Percentiles rank a stretch among this genome's conserved stretches.
phyloP scores from a whole-genome alignment of 2,797 vertebrate species.

The Enteromius fasciolatus region DNA sequence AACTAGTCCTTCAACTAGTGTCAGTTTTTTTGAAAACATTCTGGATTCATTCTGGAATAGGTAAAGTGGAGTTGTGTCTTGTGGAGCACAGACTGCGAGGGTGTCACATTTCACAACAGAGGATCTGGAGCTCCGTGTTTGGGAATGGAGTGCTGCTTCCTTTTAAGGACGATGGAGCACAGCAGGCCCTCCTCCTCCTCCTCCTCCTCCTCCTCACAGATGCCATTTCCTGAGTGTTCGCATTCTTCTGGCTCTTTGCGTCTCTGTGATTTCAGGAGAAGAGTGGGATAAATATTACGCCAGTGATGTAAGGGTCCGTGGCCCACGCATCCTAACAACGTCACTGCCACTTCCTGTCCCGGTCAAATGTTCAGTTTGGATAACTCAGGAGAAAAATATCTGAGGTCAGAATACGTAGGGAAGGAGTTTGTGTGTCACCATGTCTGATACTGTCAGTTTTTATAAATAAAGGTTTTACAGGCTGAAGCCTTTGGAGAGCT shows the following conservation, averaged over 20 bases:
- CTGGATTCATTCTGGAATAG: background rate
- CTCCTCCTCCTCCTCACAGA: slow-evolving; percentile 40
- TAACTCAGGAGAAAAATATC: slow-evolving; percentile 33
- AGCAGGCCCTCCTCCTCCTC: slow-evolving; percentile 41
- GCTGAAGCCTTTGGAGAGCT: background rate
- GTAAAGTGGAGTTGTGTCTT: slow-evolving; percentile 6
- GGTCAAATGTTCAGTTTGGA: slow-evolving; percentile 25
- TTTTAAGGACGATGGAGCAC: slow-evolving; percentile 62
- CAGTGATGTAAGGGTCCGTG: slow-evolving; percentile 54
- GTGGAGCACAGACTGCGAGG: slow-evolving; percentile 10
- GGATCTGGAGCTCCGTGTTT: slow-evolving; percentile 48
- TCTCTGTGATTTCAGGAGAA: slow-evolving; percentile 58
- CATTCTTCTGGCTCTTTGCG: slow-evolving; percentile 54
- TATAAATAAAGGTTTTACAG: background rate
- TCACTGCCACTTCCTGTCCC: slow-evolving; percentile 58
- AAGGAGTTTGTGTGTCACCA: slow-evolving; percentile 25
- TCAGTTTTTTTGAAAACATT: background rate
- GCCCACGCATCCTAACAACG: slow-evolving; percentile 53
- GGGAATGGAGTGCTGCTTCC: slow-evolving; percentile 58
- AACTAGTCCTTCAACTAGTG: background rate
- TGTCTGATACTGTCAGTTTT: slow-evolving; percentile 3
- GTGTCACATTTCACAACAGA: slow-evolving; percentile 63
- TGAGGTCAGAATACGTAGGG: slow-evolving; percentile 22
- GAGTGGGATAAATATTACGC: slow-evolving; percentile 58
- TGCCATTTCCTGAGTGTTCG: slow-evolving; percentile 56